Conservation (phyloP, 2,113 vertebrate genomes). For the Psilopogon haemacephalus region DNA sequence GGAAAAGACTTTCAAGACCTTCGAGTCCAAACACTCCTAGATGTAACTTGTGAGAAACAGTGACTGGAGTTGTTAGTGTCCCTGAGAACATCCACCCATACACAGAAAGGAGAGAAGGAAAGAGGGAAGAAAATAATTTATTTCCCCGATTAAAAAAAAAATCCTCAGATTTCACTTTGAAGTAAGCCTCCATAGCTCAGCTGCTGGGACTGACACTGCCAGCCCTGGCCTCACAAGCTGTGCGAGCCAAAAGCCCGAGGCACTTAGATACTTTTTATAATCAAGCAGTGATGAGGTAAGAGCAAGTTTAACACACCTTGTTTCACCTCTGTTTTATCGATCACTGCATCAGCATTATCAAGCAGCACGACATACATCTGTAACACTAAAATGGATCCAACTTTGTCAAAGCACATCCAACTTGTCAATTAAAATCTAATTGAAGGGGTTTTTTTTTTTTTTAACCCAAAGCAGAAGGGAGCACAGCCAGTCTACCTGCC, state of each 20-base stretch:
- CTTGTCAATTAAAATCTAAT: neutral
- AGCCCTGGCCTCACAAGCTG: neutral
- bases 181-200: neutral
- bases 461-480: neutral
- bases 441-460: neutral
- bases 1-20: too few species aligned
- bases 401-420: neutral
- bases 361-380: neutral
- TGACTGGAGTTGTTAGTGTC: neutral
- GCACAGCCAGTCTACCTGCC: neutral
- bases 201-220: neutral
- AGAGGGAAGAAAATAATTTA: neutral
- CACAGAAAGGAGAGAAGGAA: neutral
- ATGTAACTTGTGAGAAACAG: neutral
- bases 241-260: neutral
- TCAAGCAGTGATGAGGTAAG: neutral
- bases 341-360: fast-evolving
- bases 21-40: neutral
- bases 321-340: neutral
- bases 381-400: neutral
- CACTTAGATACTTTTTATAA: neutral
- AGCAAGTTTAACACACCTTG: neutral
- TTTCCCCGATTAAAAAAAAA: neutral
- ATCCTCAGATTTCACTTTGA: neutral
- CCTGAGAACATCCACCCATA: neutral